phyloP scores from a whole-genome alignment of 2,888 invertebrate genomes.

The Aphodius granarius region DNA sequence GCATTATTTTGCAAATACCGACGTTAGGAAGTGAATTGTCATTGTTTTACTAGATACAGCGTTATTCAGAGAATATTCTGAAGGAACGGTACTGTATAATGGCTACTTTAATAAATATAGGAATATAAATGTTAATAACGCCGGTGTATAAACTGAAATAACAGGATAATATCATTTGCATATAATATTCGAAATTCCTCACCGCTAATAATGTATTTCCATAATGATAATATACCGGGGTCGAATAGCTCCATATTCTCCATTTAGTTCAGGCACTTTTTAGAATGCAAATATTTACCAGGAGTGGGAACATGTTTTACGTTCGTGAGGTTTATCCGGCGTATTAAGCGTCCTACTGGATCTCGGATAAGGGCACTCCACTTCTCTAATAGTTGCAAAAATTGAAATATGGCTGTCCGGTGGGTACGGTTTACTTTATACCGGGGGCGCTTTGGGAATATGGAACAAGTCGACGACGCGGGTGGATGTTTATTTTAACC shows the following conservation, averaged over 20 bases:
- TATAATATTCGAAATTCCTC: neutral
- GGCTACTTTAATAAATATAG: neutral
- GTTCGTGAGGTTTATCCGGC: neutral
- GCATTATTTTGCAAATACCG: neutral
- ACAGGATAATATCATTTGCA: neutral
- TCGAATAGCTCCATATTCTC: neutral
- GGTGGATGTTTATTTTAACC: neutral
- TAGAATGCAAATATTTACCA: neutral
- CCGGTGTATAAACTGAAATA: neutral
- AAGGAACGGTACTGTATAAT: no score
- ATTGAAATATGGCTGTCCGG: neutral
- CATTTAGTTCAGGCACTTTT: neutral
- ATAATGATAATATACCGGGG: neutral
- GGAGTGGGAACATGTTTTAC: neutral
- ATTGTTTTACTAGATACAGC: no score
- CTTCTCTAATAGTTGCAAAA: neutral
- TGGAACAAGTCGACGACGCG: neutral
- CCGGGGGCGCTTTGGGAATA: neutral
- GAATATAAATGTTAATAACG: no score
- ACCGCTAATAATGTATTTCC: neutral
- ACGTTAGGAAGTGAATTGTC: no score
- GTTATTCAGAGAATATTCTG: no score
- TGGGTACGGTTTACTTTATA: neutral
- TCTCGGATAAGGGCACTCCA: neutral
- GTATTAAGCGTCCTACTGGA: neutral